Conservation (phyloP, 2,113 vertebrate species). For the Copsychus sechellarum region DNA sequence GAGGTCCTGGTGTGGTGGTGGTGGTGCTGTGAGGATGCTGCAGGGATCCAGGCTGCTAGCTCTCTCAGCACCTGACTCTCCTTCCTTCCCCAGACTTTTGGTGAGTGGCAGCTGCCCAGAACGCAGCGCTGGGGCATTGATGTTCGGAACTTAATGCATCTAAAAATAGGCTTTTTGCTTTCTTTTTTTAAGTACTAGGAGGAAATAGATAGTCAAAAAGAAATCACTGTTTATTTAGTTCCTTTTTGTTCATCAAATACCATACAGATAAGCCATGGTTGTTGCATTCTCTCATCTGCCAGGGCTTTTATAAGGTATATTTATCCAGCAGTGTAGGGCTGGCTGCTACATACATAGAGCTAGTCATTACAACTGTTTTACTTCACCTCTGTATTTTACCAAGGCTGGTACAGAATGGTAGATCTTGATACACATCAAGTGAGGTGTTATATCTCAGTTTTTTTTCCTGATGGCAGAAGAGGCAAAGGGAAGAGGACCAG, state of each 20-base stretch:
- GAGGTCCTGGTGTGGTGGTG: background rate
- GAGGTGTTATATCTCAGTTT: background rate
- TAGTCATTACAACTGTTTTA: slow-evolving; percentile 35
- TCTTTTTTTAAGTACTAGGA: background rate
- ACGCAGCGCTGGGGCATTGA: fast-evolving
- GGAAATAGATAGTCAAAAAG: slow-evolving; percentile 16
- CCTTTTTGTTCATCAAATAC: slow-evolving; percentile 55
- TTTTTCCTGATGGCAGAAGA: background rate
- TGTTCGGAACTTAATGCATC: background rate
- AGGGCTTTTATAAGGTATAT: slow-evolving; percentile 38
- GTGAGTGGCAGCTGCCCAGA: background rate
- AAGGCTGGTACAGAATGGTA: slow-evolving; percentile 3
- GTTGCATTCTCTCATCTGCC: background rate
- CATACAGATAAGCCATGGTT: slow-evolving; percentile 32
- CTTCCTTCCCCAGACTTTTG: background rate
- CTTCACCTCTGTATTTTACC: background rate
- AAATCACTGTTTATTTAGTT: slow-evolving; percentile 25
- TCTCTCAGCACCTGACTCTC: background rate
- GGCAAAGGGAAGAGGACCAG: background rate
- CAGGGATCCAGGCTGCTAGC: background rate
- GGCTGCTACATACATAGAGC: slow-evolving; percentile 26
- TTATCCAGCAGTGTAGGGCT: slow-evolving; percentile 38
- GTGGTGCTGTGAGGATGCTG: fast-evolving
- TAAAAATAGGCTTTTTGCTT: background rate
- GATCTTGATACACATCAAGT: background rate